Evolutionary conservation across 2,888 invertebrate genomes (phyloP).

Genomic region (Rhogogaster chlorosoma): DNA sequence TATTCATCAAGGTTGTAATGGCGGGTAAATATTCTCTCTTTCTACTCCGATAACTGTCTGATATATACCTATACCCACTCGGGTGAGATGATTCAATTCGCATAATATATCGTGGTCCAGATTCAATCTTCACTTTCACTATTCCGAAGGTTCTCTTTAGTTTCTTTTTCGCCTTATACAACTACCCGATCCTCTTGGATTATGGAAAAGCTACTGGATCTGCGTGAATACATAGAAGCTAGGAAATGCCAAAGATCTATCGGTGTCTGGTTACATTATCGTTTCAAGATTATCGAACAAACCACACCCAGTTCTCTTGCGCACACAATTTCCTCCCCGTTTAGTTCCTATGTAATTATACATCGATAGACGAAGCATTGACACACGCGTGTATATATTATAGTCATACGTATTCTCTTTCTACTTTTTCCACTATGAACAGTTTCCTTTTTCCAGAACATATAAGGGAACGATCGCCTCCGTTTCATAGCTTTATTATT

Average conservation of each 20-base stretch:
- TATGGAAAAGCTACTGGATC: not conserved
- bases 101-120: constrained; percentile 21
- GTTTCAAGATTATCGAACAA: not conserved
- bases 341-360: not conserved
- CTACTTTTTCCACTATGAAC: not conserved
- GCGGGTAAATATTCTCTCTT: not conserved
- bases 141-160: not conserved
- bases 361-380: not conserved
- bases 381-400: too few relatives aligned
- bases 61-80: not conserved
- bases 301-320: not conserved
- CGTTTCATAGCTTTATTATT: not conserved
- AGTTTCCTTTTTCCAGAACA: not conserved
- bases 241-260: not conserved
- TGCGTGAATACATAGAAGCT: not conserved
- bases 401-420: not conserved
- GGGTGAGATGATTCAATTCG: not conserved
- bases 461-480: not conserved
- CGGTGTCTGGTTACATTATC: not conserved
- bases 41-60: not conserved
- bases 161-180: not conserved
- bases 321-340: not conserved
- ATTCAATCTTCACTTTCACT: constrained; percentile 1
- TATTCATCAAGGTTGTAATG: not conserved
- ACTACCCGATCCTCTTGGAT: not conserved